Conservation (phyloP, 2,797 vertebrate species). For the Perodicticus potto region DNA sequence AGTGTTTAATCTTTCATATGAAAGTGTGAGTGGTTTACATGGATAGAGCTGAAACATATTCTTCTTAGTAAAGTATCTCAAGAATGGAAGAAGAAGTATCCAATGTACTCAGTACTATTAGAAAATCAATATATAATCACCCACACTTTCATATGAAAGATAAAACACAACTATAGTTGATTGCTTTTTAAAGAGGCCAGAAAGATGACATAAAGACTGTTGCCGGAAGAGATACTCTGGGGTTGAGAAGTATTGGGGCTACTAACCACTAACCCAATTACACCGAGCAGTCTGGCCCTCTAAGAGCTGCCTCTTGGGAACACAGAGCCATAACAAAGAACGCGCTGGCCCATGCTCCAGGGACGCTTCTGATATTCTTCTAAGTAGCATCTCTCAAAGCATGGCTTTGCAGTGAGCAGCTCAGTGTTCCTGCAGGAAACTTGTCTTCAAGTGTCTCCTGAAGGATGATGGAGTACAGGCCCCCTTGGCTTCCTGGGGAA, state of each 20-base stretch:
- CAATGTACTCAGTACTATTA: too few species aligned
- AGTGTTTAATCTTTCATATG: too few species aligned
- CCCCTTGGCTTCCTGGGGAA: constrained; percentile 58
- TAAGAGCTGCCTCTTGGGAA: background rate
- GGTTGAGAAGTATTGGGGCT: background rate
- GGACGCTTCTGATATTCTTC: background rate
- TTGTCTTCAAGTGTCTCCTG: background rate
- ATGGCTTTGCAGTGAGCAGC: background rate
- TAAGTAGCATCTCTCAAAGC: background rate
- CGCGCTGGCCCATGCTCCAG: too few species aligned
- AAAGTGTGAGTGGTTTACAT: too few species aligned
- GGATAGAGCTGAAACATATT: too few species aligned
- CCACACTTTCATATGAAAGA: too few species aligned
- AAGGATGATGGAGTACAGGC: background rate
- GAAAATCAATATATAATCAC: too few species aligned
- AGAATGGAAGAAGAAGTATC: too few species aligned
- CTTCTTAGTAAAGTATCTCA: too few species aligned
- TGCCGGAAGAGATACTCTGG: background rate
- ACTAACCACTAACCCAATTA: background rate
- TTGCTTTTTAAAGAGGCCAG: background rate
- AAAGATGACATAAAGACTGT: background rate
- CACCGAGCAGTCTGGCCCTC: background rate
- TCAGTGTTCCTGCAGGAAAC: background rate
- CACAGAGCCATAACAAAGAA: background rate
- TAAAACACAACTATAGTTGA: too few species aligned